Base-by-base conservation (phyloP, 2,113 vertebrate genomes). In the Todiramphus saurophagus region DNA sequence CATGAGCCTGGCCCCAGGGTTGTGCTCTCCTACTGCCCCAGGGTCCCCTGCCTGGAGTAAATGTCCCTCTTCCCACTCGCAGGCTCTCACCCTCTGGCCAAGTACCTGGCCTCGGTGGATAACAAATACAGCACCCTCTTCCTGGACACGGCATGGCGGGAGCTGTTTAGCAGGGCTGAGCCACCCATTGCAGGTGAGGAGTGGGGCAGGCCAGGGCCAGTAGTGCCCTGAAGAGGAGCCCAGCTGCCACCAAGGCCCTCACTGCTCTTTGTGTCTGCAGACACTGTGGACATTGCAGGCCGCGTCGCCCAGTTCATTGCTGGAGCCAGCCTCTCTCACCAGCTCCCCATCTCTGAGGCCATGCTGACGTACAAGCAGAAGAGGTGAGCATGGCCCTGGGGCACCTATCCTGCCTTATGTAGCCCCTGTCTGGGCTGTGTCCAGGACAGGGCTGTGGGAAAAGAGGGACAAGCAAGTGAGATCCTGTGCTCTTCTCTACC, bases 311-410 rank as follows among this genome's bases (percentile, higher is more conserved):
- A 99, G 98, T 99, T 99, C 98, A 99, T 99, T 83, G 90, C 99
- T 2, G 99, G 99, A 35, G 99, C 99, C 82, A 99, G 98, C 94
- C 98, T 98, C 28, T 99, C 99, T n/a, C 99, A 99, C 97, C 99
- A 99, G 98, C 98, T 99, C 17, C 99, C 99, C 92, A 99, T 99
- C 56, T 99, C 99, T 0, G 99, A 99, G 92, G 99, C 99, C 88
- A 99, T 99, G 99, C 98, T 99, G 91, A 99, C 99, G 0, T 99
- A 99, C 98, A 99, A 99, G 92, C 99, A 99, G 96, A 99, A 99
- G 97, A 99, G 99, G 99, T 99, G 97, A 96, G 96, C 4, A 0
- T 16, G 28, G 39, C 39, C 46, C 14, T 0, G 3, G 21, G 13
- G 23, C 1, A 0, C 41, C 74, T 55, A 11, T 56, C 59, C 76